Percentiles rank a stretch among this genome's conserved stretches.
Evolutionary conservation across 1,140 invertebrate species (phyloP).

Genomic region (Caenorhabditis tropicalis): DNA sequence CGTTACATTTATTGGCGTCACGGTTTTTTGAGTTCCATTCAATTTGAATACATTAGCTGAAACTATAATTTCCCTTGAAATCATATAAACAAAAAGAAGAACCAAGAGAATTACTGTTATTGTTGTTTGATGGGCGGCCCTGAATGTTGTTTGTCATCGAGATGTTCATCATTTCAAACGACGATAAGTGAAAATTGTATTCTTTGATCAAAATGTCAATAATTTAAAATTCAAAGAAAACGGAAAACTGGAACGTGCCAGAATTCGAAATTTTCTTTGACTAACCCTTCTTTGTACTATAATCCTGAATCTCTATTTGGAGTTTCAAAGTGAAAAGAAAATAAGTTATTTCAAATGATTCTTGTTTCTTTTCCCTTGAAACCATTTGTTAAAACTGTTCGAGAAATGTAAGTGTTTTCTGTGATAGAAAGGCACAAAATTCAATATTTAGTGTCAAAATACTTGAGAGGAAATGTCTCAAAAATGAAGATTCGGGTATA

Average conservation of each 20-base stretch:
- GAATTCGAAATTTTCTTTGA: background rate
- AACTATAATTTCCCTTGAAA: too few relatives aligned
- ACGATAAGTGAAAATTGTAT: background rate
- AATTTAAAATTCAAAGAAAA: background rate
- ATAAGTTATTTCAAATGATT: background rate
- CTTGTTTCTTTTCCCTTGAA: background rate
- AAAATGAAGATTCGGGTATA: background rate
- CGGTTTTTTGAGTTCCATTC: too few relatives aligned
- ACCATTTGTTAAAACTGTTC: background rate
- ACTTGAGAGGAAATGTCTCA: background rate
- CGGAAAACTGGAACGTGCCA: background rate
- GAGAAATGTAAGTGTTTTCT: background rate
- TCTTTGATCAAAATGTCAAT: background rate
- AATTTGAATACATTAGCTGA: too few relatives aligned
- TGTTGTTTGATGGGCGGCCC: too few relatives aligned
- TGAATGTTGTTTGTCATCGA: too few relatives aligned
- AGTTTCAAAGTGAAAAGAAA: background rate
- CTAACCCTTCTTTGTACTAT: background rate
- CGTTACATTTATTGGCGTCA: background rate
- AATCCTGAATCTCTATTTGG: background rate
- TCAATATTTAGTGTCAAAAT: background rate
- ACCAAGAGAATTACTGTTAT: too few relatives aligned
- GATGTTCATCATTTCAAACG: background rate
- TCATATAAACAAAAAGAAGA: too few relatives aligned
- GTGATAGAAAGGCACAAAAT: background rate